These are phyloP conservation scores for Pseudomyrmex flavicornis DNA, from an alignment of 1,140 invertebrate species.

Conservation along the genomic window DNA sequence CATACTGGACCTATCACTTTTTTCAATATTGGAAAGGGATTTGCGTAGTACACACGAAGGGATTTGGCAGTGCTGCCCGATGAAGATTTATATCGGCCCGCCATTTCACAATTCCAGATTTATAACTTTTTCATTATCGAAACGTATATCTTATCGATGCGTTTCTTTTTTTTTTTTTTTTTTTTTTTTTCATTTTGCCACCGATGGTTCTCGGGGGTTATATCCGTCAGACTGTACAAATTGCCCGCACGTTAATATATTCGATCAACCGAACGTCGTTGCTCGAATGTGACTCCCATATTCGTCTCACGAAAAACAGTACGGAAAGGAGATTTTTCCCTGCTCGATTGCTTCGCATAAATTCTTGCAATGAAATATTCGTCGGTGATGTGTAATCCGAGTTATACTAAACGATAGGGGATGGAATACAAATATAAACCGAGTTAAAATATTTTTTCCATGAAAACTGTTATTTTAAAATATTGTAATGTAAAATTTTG, in stretches of 20 bases:
- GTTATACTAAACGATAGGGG: not conserved
- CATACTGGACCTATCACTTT: conserved; percentile 73
- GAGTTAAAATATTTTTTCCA: not conserved
- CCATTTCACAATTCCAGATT: conserved; percentile 74
- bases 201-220: conserved; percentile 52
- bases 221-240: conserved; percentile 59
- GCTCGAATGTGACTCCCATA: conserved; percentile 57
- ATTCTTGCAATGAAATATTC: conserved; percentile 55
- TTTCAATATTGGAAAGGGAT: conserved; percentile 76
- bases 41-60: conserved; percentile 67
- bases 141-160: conserved; percentile 57
- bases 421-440: conserved; percentile 29
- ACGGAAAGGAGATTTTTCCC: conserved; percentile 37
- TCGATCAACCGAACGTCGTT: conserved; percentile 60
- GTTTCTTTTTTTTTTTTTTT: not conserved
- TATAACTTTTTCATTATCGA: conserved; percentile 74
- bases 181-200: conserved; percentile 40
- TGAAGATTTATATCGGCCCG: conserved; percentile 73
- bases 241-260: conserved; percentile 61
- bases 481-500: no score
- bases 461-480: no score
- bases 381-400: conserved; percentile 47
- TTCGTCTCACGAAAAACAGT: conserved; percentile 20
- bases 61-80: conserved; percentile 72
- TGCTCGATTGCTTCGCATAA: conserved; percentile 50